Base-by-base conservation (phyloP, 2,888 invertebrate genomes). In the Alsophila aescularia region DNA sequence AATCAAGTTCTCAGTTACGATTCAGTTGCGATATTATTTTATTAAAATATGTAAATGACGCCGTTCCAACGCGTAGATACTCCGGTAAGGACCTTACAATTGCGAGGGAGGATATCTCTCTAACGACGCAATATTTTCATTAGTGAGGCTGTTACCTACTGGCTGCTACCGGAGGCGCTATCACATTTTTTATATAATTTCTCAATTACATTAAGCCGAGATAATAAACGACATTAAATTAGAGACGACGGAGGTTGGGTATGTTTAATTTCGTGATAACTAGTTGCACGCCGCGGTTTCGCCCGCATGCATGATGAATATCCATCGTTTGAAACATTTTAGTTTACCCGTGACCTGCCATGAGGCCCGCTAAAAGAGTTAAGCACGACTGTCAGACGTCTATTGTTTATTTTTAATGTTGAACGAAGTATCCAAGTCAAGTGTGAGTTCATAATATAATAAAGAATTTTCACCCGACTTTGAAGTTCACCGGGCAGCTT, bases 11-110 rank as follows among this genome's bases (percentile, higher is more conserved):
- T 89, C 90, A 84, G 90, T 90, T 89, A 90, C 90, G 87, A 90
- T 90, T 91, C 91, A 87, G 89, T 89, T 90, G 89, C 88, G 87
- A 90, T 90, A 90, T 90, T 88, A 90, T 91, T 91, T 90, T 90
- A 91, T 90, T 90, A 91, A 90, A 90, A 91, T 90, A 90, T 91
- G 90, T 88, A 90, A 90, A 91, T 90, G 87, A 83, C 77, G 82
- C 81, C 84, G 81, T 87, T 88, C 77, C 79, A 79, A 69, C 73
- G 78, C 82, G 81, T 75, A 82, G 84, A 83, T 84, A 83, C 84
- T 82, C 82, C 79, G 81, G 81, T 83, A 83, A 86, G 82, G 83
- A 81, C 82, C 83, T 83, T 80, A 84, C 83, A 81, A 86, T 85
- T 85, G 83, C 79, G 79, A 69, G 81, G 81, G 81, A 77, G 83